Conservation (phyloP, 2,888 invertebrate genomes). For the Nomada fabriciana region DNA sequence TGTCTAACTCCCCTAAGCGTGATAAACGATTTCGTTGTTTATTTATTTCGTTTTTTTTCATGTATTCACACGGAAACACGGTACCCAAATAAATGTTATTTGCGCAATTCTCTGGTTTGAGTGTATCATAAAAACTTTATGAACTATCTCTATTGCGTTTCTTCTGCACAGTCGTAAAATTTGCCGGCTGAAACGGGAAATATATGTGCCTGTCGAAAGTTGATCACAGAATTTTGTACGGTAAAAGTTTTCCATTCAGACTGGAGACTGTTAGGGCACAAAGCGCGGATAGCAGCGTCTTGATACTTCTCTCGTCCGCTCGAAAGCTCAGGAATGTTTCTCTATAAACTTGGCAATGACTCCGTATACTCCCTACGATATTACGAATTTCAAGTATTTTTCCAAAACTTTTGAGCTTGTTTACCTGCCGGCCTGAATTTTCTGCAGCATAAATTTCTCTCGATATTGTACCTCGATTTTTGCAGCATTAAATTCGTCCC, state of each 20-base stretch:
- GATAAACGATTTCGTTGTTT: neutral
- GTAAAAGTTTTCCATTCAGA: slow-evolving; percentile 69
- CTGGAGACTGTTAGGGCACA: slow-evolving; percentile 59
- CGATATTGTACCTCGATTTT: slow-evolving; percentile 19
- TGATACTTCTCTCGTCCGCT: slow-evolving; percentile 56
- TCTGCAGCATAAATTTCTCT: neutral
- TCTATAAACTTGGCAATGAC: slow-evolving; percentile 72
- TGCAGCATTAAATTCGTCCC: slow-evolving; percentile 8
- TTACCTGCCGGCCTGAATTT: slow-evolving; percentile 34
- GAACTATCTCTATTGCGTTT: slow-evolving; percentile 57
- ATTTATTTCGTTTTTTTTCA: neutral
- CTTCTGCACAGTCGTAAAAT: slow-evolving; percentile 18
- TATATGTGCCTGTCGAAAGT: slow-evolving; percentile 47
- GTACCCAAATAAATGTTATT: slow-evolving; percentile 5
- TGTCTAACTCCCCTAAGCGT: neutral
- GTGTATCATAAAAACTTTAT: slow-evolving; percentile 52
- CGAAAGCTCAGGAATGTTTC: slow-evolving; percentile 69
- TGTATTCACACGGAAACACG: neutral
- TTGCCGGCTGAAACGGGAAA: slow-evolving; percentile 28
- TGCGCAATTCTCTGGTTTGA: neutral
- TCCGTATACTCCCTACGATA: slow-evolving; percentile 57
- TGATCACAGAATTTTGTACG: slow-evolving; percentile 64
- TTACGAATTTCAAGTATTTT: slow-evolving; percentile 68
- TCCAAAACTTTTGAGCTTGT: slow-evolving; percentile 62
- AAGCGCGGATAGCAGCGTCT: slow-evolving; percentile 45